phyloP scores from a whole-genome alignment of 2,113 vertebrate genomes.

The Lates calcarifer region DNA sequence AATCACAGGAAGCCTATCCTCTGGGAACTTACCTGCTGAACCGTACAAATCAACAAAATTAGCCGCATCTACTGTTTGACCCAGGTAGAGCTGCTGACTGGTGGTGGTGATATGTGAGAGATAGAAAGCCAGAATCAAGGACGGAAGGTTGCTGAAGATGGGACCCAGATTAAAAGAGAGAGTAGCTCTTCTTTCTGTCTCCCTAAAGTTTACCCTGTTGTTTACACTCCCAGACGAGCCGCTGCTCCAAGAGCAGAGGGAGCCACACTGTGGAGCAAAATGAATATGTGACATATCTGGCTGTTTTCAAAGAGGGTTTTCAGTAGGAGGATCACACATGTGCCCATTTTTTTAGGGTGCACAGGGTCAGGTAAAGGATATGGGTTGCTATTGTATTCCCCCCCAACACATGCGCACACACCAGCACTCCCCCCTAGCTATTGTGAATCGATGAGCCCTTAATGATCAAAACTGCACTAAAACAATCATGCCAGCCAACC shows the following conservation, averaged over 20 bases:
- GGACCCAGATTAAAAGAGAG: slow-evolving; percentile 62
- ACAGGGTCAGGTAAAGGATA: slow-evolving; percentile 40
- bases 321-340: slow-evolving; percentile 45
- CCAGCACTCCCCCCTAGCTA: slow-evolving; percentile 66
- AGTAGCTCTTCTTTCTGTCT: slow-evolving; percentile 69
- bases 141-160: slow-evolving; percentile 74
- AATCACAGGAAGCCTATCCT: slow-evolving; percentile 68
- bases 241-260: slow-evolving; percentile 82
- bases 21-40: slow-evolving; percentile 15
- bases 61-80: not conserved
- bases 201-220: slow-evolving; percentile 79
- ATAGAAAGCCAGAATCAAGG: slow-evolving; percentile 37
- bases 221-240: slow-evolving; percentile 86
- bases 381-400: slow-evolving; percentile 46
- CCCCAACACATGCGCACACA: slow-evolving; percentile 44
- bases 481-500: slow-evolving; percentile 77
- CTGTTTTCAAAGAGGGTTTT: slow-evolving; percentile 56
- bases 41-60: not conserved
- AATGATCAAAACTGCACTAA: slow-evolving; percentile 79
- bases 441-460: slow-evolving; percentile 71
- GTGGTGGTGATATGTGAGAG: slow-evolving; percentile 16
- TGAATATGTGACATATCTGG: slow-evolving; percentile 84
- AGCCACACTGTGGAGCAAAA: slow-evolving; percentile 84
- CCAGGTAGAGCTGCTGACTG: slow-evolving; percentile 27
- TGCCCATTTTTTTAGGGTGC: slow-evolving; percentile 45